Base-by-base conservation (phyloP, 2,888 invertebrate species). In the Ashinkailepas kermadecensis region DNA sequence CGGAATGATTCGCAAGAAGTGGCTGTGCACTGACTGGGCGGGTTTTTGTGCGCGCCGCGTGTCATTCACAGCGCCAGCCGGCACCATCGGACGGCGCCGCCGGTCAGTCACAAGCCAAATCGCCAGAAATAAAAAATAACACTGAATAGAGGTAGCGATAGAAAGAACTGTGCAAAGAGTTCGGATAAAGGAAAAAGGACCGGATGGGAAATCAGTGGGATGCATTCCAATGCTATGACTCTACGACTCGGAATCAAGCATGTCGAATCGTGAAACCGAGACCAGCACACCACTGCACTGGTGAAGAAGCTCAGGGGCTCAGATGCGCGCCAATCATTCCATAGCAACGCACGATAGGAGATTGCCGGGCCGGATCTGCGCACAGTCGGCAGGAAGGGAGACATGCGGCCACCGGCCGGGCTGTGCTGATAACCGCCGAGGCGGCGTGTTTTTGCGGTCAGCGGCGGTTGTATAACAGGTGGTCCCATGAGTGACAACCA, bases 1-100 rank as follows among this genome's bases (percentile, higher is more conserved):
- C 18, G 13, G 74, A 12, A 74, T 74, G 74, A 74, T 74, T 74
- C 74, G 74, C 74, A 74, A 74, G 74, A 74, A 74, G 54, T 15
- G 54, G 74, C 54, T 23, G 15, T 7, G 13, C 25, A 18, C 11
- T 54, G 39, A 15, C 54, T 6, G 54, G 70, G 8, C 13, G 13
- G 65, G 39, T 74, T 74, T 74, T 74, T 74, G 74, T 13, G 8
- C 6, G 21, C 18, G 74, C 18, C 8, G 23, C 39, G 54, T 74
- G 74, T 74, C 74, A 74, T 74, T 74, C 74, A 18, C 39, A 6
- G 54, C 7, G 23, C 18, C 18, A 25, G n/a, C 13, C 67, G 4
- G 13, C 12, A 25, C 67, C 8, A 13, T 4, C 67, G 15, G 67
- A 12, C 25, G 11, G 2, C 11, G n/a, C 25, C 25, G 67, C 25